These are phyloP conservation scores for Coelopa frigida DNA, from an alignment of 1,140 invertebrate species.

Conservation along the genomic window DNA sequence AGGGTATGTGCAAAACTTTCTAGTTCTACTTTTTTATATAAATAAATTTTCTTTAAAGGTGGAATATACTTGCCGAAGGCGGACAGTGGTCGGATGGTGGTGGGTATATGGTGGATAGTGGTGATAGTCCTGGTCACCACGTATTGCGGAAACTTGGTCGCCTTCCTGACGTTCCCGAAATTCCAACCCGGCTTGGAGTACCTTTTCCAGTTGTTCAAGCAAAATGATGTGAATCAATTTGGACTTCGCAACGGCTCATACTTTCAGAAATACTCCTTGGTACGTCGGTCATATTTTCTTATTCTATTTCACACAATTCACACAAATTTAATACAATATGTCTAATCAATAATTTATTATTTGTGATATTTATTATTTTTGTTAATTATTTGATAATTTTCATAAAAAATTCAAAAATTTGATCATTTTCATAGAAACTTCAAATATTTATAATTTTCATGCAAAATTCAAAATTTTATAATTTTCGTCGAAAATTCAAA, in stretches of 20 bases:
- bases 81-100: slow-evolving; percentile 78
- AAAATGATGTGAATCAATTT: slow-evolving; percentile 60
- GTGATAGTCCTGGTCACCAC: slow-evolving; percentile 85
- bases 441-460: too few relatives aligned
- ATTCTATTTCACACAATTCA: neutral
- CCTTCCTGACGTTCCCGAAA: slow-evolving; percentile 86
- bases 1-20: slow-evolving; percentile 55
- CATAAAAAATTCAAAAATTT: too few relatives aligned
- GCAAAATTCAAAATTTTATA: too few relatives aligned
- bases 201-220: slow-evolving; percentile 60
- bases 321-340: neutral
- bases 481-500: too few relatives aligned
- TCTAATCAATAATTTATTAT: neutral
- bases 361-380: neutral
- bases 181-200: slow-evolving; percentile 70
- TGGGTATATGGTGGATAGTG: slow-evolving; percentile 89
- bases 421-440: too few relatives aligned
- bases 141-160: slow-evolving; percentile 87
- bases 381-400: neutral
- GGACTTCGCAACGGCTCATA: slow-evolving; percentile 65
- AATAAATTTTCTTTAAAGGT: slow-evolving; percentile 49
- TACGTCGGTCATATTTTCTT: slow-evolving; percentile 22
- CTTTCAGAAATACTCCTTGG: slow-evolving; percentile 61
- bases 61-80: slow-evolving; percentile 76
- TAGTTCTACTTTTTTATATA: neutral